A percentile compares a stretch with the other conserved stretches of the same genome.
Evolutionary conservation across 2,113 vertebrate genomes (phyloP).

Genomic region (Labeo catla): DNA sequence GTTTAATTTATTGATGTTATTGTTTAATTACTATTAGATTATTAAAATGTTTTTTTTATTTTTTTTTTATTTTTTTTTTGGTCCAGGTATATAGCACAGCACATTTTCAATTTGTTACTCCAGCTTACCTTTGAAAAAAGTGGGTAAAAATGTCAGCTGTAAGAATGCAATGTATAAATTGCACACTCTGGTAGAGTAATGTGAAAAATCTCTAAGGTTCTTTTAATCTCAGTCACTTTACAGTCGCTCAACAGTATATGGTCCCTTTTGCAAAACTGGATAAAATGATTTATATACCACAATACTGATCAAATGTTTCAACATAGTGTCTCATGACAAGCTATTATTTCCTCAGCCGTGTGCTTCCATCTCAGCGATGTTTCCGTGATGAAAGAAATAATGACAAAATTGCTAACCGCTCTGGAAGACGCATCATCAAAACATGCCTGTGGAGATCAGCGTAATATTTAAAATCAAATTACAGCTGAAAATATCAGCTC

Average conservation of each 20-base stretch:
- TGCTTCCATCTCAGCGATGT: conserved; percentile 9
- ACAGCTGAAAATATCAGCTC: conserved; percentile 14
- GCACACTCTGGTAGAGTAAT: not conserved
- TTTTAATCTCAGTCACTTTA: not conserved
- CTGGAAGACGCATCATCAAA: not conserved
- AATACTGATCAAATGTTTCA: conserved; percentile 24
- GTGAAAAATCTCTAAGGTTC: not conserved
- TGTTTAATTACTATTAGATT: no score
- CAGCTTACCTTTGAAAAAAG: not conserved
- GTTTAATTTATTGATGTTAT: no score
- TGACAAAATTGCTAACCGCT: conserved; percentile 14
- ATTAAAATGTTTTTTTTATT: no score
- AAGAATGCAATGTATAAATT: not conserved
- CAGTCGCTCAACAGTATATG: not conserved
- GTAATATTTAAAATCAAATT: conserved; percentile 33
- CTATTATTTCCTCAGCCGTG: conserved; percentile 24
- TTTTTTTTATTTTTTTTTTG: no score
- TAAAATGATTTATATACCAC: conserved; percentile 4
- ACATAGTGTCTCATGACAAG: conserved; percentile 12
- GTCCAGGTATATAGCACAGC: not conserved
- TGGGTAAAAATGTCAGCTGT: not conserved
- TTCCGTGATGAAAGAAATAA: conserved; percentile 11
- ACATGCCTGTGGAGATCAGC: conserved; percentile 16
- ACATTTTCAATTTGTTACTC: not conserved
- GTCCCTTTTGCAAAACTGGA: not conserved